Evolutionary conservation across 2,797 vertebrate genomes (phyloP).

Genomic region (Neosilurus hyrtlii): DNA sequence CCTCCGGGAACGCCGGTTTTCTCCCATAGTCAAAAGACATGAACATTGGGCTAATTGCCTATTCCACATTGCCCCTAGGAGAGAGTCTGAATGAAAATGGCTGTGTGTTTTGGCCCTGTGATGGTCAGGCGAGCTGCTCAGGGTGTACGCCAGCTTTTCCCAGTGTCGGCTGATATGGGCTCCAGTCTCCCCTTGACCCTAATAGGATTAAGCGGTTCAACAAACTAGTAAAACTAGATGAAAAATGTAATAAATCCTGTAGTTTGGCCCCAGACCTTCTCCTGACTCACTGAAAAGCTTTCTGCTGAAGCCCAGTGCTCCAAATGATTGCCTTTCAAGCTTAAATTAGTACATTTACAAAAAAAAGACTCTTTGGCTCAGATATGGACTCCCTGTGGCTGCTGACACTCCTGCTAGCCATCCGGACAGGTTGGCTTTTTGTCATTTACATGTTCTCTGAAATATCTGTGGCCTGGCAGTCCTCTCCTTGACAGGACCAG

Average conservation of each 20-base stretch:
- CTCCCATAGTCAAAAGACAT: no score
- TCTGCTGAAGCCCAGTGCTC: not conserved
- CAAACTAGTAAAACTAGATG: no score
- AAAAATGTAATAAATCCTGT: not conserved
- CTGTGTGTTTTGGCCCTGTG: no score
- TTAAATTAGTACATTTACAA: slow-evolving; percentile 24
- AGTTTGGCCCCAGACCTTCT: not conserved
- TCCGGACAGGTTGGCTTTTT: slow-evolving; percentile 29
- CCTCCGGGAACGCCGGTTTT: no score
- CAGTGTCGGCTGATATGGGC: no score
- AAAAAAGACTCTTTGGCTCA: slow-evolving; percentile 21
- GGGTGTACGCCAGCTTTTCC: no score
- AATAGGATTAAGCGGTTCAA: no score
- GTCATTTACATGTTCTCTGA: slow-evolving; percentile 43
- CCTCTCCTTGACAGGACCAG: slow-evolving; percentile 47
- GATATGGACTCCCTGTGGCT: slow-evolving; percentile 22
- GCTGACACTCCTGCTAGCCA: slow-evolving; percentile 14
- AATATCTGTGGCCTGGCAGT: slow-evolving; percentile 42
- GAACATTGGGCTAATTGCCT: no score
- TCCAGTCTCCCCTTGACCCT: no score
- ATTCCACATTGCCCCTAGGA: no score
- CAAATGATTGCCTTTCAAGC: slow-evolving; percentile 21
- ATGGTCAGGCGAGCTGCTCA: no score
- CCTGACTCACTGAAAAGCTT: not conserved
- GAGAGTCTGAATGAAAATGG: no score